phyloP scores from a whole-genome alignment of 2,113 vertebrate species.

The Jaculus jaculus region DNA sequence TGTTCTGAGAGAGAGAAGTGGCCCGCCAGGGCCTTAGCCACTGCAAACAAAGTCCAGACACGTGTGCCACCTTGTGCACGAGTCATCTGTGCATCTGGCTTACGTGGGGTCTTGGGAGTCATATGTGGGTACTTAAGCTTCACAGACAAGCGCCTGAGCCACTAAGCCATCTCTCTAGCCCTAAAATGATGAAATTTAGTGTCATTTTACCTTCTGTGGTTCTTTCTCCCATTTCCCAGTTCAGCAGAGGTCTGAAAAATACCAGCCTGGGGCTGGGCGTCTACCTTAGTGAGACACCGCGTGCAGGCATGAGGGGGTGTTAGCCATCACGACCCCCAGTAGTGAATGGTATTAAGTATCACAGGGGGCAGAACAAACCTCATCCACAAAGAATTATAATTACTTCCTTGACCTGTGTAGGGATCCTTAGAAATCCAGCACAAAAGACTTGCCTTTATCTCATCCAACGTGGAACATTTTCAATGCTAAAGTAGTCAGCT shows the following conservation, averaged over 20 bases:
- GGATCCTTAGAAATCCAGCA: not conserved
- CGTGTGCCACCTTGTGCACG: too few relatives aligned
- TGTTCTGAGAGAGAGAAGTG: too few relatives aligned
- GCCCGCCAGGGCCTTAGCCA: too few relatives aligned
- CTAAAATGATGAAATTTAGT: not conserved
- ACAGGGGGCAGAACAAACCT: not conserved
- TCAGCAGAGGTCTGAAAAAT: constrained; percentile 7
- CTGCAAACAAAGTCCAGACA: too few relatives aligned
- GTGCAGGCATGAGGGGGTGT: too few relatives aligned
- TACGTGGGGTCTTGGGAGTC: too few relatives aligned
- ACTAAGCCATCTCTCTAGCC: too few relatives aligned
- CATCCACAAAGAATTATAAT: not conserved
- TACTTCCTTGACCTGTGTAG: constrained; percentile 9
- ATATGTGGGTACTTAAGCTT: too few relatives aligned
- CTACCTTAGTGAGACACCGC: not conserved
- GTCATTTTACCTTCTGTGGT: not conserved
- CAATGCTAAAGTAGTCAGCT: not conserved
- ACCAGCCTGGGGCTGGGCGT: not conserved
- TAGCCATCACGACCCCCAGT: too few relatives aligned
- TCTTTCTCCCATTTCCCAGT: not conserved
- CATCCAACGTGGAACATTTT: not conserved
- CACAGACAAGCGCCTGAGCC: too few relatives aligned
- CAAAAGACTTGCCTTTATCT: not conserved
- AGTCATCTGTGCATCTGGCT: too few relatives aligned
- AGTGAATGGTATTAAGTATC: too few relatives aligned